These are phyloP conservation scores for Onychomys arenicola DNA, from an alignment of 2,797 vertebrate genomes.

Conservation along the genomic window DNA sequence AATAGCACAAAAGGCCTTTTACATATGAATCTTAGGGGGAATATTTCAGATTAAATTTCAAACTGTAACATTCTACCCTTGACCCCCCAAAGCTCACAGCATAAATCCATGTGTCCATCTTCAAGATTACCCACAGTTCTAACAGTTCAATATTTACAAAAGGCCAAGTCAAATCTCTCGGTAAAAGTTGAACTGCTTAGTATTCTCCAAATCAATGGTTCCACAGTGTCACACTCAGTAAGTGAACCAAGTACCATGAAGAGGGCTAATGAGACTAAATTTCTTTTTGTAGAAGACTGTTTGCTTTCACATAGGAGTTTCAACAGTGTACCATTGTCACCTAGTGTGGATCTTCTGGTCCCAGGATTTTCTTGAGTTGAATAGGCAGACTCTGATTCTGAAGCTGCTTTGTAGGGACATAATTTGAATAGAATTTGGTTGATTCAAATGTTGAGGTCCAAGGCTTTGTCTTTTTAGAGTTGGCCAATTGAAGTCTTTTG, in stretches of 20 bases:
- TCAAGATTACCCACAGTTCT: not conserved
- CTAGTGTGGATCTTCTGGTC: not conserved
- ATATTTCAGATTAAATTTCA: not conserved
- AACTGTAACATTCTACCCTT: not conserved
- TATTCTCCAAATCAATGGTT: not conserved
- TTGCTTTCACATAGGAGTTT: not conserved
- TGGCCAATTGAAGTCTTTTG: conserved; percentile 17
- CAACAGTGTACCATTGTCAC: not conserved
- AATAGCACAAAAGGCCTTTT: not conserved
- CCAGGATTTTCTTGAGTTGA: not conserved
- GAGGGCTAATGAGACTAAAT: not conserved
- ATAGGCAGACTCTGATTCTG: conserved; percentile 7
- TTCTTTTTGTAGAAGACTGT: not conserved
- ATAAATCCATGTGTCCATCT: not conserved
- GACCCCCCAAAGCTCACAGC: not conserved
- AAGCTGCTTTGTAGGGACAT: not conserved
- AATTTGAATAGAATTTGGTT: conserved; percentile 26
- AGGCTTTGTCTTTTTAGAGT: not conserved
- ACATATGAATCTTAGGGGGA: not conserved
- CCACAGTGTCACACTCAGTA: not conserved
- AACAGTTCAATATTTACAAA: not conserved
- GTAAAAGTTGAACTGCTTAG: not conserved
- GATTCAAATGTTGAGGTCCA: not conserved
- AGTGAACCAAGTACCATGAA: not conserved
- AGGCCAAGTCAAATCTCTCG: not conserved